Base-by-base conservation (phyloP, 1,140 invertebrate species). In the Triops cancriformis region DNA sequence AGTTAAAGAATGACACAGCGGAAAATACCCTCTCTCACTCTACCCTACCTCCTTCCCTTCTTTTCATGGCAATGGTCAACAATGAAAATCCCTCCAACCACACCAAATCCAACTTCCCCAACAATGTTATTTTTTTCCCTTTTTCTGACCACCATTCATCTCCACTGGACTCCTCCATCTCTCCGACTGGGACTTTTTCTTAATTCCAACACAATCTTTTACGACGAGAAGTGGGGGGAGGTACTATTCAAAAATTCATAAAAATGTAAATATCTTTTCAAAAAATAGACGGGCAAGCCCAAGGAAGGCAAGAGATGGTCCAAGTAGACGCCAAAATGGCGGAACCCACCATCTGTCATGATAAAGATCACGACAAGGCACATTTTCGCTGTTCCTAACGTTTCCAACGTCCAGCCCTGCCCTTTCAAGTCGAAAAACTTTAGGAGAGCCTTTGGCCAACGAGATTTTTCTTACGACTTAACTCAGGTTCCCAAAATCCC, bases 261-360 rank as follows among this genome's bases (percentile, higher is more conserved):
- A 64, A 64, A 64, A 64, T 64, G 51, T 64, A 64, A 64, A 64
- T 64, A 64, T 64, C 2, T 18, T n/a, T 64, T 64, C 7, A 64
- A 64, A 64, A 64, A 64, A 64, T 64, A 14, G 51, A 10, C 51
- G 10, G 51, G 23, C 51, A 18, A 64, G 51, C 51, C 51, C 51
- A 64, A 23, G 51, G 14, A 64, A 64, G 23, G 51, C 14, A 64
- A 23, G 18, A 18, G 51, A 64, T n/a, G 51, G 51, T 64, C 51
- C 51, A 7, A 64, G 51, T 64, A 18, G 51, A 64, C 51, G 51
- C 51, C 51, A 64, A 64, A 64, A 64, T 64, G 51, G 51, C 51
- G 51, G 51, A 64, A 64, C 51, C 51, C 7, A 64, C 51, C 51
- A 64, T 64, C 51, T 64, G 51, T 64, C 51, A 64, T 64, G 51